These are phyloP conservation scores for Patagioenas fasciata DNA, from an alignment of 2,113 vertebrate genomes.

Conservation along the genomic window DNA sequence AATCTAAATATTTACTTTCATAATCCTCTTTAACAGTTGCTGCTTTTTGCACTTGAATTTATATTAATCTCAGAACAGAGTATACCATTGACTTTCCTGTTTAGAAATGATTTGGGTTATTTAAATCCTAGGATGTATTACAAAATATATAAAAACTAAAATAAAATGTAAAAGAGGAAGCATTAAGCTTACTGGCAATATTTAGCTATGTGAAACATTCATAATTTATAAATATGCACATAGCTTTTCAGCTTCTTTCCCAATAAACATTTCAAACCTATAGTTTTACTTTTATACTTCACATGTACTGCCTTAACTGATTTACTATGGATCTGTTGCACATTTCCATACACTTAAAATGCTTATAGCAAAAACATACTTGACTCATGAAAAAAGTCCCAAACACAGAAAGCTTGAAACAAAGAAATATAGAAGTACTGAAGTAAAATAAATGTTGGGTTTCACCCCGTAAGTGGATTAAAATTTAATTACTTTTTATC, in stretches of 20 bases:
- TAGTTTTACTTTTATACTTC: background rate
- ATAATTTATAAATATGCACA: background rate
- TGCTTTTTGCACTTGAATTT: slow-evolving; percentile 9
- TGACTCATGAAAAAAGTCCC: background rate
- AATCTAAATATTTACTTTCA: slow-evolving; percentile 1
- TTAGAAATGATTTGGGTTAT: background rate
- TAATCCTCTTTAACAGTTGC: slow-evolving; percentile 17
- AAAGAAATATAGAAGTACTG: background rate
- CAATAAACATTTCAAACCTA: slow-evolving; percentile 11
- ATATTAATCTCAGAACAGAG: background rate
- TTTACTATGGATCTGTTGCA: background rate
- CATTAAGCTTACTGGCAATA: background rate
- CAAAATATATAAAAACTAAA: background rate
- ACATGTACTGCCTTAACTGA: background rate
- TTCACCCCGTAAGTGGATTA: background rate
- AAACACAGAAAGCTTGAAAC: background rate
- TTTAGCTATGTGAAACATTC: background rate
- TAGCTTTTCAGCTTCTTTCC: background rate
- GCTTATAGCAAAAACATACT: background rate
- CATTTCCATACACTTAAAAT: background rate
- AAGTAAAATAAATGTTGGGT: background rate
- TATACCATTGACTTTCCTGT: background rate
- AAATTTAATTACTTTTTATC: background rate
- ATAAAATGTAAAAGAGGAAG: background rate
- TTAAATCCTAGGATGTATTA: background rate